Evolutionary conservation across 1,140 invertebrate genomes (phyloP), one percentile per base, ranked within the genome.

Genomic region (Drosophila sucinea): DNA sequence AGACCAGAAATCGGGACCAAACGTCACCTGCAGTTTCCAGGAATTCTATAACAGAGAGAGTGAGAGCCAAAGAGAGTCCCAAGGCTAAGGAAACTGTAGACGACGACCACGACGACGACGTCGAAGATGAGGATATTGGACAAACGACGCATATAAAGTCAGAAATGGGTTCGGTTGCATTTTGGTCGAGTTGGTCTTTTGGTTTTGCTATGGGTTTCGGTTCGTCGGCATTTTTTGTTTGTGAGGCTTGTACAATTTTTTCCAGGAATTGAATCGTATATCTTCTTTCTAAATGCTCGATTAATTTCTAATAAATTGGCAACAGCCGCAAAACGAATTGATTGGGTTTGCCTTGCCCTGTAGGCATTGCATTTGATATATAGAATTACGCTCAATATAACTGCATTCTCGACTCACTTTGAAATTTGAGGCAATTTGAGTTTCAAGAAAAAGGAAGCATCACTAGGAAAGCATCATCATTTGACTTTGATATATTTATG

Each of bases 251-350:
- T 75, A 81, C 44, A 27, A 51, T 27, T 51, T 51, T 63, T 90
- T 90, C 86, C 71, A 65, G 68, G 86, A 90, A 90, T 90, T 80
- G 81, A 90, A 90, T 86, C 86, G 81, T 90, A 90, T 90, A 90
- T 89, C 87, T 90, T 90, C 60, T 67, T 79, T 70, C 67, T 90
- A 90, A 90, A 90, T 90, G 86, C 86, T 90, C 86, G 86, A 90
- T 90, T 90, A 90, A 84, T 90, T 90, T 90, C 86, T 90, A 90
- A 90, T 90, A 90, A 90, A 90, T 86, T 90, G 87, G 82, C 56
- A 33, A 56, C 27, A 11, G 35, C 35, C 5, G 6, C 35, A 41
- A 41, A 41, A 51, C 35, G 35, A 38, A 27, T 27, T 51, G 44
- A 51, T 51, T 51, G 44, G 44, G 23, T 27, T 17, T 17, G 17